Conservation (phyloP, 2,888 invertebrate species). For the Ecdyonurus torrentis region DNA sequence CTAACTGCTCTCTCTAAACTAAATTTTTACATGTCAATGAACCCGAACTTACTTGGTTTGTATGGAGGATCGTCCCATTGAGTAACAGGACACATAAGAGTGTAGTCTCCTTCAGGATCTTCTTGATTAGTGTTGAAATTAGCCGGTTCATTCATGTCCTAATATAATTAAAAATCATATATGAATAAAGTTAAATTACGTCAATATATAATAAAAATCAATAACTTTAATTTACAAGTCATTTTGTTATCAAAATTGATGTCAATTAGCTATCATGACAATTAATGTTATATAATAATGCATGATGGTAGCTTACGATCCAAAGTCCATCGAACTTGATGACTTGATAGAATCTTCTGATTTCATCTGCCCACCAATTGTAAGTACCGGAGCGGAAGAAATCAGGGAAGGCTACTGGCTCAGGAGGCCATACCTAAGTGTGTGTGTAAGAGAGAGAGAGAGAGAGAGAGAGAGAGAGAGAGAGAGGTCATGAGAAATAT, state of each 20-base stretch:
- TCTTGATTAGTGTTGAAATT: slow-evolving; percentile 3
- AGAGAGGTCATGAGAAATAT: too few species aligned
- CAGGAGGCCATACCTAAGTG: neutral
- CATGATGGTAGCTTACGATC: neutral
- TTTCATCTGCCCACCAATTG: slow-evolving; percentile 14
- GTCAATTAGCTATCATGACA: too few species aligned
- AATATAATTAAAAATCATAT: too few species aligned
- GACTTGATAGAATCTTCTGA: slow-evolving; percentile 1
- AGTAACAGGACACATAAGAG: neutral
- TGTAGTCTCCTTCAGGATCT: neutral
- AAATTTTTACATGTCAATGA: too few species aligned
- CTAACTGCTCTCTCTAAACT: too few species aligned
- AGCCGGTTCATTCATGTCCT: slow-evolving; percentile 6
- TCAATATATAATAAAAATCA: neutral
- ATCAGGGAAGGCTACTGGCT: slow-evolving; percentile 13
- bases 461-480: too few species aligned
- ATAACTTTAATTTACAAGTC: too few species aligned
- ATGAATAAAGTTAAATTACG: neutral
- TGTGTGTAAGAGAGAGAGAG: too few species aligned
- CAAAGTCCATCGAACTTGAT: slow-evolving; percentile 7
- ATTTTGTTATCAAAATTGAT: too few species aligned
- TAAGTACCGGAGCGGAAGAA: slow-evolving; percentile 12
- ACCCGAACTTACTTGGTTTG: slow-evolving; percentile 2
- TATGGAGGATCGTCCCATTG: slow-evolving; percentile 2
- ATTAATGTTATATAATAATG: too few species aligned